phyloP scores from a whole-genome alignment of 2,888 invertebrate genomes.

The Venustoraphidia nigricollis region DNA sequence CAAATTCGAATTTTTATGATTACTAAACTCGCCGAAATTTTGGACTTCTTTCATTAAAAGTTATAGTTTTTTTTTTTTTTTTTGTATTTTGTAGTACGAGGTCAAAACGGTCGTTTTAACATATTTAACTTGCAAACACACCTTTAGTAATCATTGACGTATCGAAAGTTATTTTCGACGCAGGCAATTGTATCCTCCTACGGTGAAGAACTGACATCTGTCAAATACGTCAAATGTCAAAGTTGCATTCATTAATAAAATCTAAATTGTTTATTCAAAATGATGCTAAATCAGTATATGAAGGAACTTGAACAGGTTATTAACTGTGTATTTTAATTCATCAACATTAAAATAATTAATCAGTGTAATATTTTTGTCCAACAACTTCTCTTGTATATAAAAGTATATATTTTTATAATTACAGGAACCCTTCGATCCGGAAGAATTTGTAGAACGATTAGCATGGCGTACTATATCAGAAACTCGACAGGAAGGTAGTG shows the following conservation, averaged over 20 bases:
- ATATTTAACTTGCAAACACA: no score
- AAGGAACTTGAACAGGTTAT: constrained; percentile 72
- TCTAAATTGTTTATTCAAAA: constrained; percentile 20
- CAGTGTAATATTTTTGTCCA: background rate
- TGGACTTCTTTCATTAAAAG: no score
- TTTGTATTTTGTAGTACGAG: no score
- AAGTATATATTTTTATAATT: constrained; percentile 16
- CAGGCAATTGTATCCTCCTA: no score
- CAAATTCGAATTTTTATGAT: no score
- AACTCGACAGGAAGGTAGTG: constrained; percentile 46
- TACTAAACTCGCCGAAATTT: no score
- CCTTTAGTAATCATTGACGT: no score
- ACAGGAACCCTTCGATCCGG: constrained; percentile 92
- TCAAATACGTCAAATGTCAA: background rate
- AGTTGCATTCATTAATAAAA: background rate
- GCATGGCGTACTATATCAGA: constrained; percentile 83
- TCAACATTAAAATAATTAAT: background rate
- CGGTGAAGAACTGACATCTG: no score
- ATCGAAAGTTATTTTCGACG: no score
- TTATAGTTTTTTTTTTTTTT: no score
- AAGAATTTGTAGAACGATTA: constrained; percentile 92
- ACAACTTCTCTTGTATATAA: no score
- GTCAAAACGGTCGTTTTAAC: no score
- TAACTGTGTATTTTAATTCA: constrained; percentile 6
- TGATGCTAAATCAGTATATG: constrained; percentile 78